Base-by-base conservation (phyloP, 1,140 invertebrate genomes). In the Drosophila guanche region DNA sequence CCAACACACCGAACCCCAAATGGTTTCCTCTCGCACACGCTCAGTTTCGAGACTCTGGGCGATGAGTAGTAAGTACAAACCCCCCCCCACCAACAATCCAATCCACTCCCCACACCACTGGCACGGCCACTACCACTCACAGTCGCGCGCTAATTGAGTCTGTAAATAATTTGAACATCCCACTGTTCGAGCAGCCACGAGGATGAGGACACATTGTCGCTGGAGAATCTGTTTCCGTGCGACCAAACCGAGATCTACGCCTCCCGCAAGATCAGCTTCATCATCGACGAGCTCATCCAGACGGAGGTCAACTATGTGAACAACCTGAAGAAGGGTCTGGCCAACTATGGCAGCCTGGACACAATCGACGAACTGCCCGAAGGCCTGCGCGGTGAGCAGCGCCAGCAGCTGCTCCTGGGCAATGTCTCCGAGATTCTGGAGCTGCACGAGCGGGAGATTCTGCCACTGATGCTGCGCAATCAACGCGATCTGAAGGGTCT, bases 11-110 rank as follows among this genome's bases (percentile, higher is more conserved):
- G 62, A 33, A 37, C 84, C 53, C 83, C 65, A 70, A 86, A 89
- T 62, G 83, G 83, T 40, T 86, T 90, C 42, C 89, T 70, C 47
- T 79, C 79, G 54, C 76, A 90, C 55, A 89, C 81, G 22, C 62
- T 90, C 74, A 81, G 79, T 33, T 83, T 86, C 8, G 89, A 90
- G 41, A 88, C 81, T 20, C 56, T 90, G 54, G 68, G 85, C 55
- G 89, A 90, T 78, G 89, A 90, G 90, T 90, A 90, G 89, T 90
- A 90, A 90, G 89, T 90, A 83, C 62, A 16, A n/a, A 47, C 7
- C 8, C 3, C 2, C 12, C 2, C 8, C 8, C 33, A 3, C 33
- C 33, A 3, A 3, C 16, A 20, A 12, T 37, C 8, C 33, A 12
- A 7, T 41, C n/a, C 61, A 58, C 37, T 59, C 33, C 16, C n/a